These are phyloP conservation scores for Pseudopipra pipra DNA, from an alignment of 2,113 vertebrate species.

Conservation along the genomic window DNA sequence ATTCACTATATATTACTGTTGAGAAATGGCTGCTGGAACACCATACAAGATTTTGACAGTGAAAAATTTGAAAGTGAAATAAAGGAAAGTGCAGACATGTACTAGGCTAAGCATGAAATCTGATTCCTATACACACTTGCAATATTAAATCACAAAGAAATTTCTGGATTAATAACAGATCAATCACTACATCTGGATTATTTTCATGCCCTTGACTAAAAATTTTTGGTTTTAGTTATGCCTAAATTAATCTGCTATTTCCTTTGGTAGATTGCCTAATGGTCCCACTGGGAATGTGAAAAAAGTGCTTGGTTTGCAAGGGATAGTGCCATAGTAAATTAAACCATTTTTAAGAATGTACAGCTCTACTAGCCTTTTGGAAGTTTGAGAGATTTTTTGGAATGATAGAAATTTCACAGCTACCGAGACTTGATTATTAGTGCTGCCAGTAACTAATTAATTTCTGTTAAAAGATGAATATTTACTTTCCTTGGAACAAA, in stretches of 20 bases:
- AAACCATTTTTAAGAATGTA: background rate
- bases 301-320: background rate
- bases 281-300: background rate
- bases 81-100: background rate
- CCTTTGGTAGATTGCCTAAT: background rate
- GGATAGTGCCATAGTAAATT: background rate
- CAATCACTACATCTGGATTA: background rate
- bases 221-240: background rate
- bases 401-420: background rate
- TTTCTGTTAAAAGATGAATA: background rate
- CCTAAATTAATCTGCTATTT: background rate
- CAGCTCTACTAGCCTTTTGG: background rate
- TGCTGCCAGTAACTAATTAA: background rate
- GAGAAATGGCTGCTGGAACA: background rate
- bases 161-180: background rate
- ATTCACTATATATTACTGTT: background rate
- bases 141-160: background rate
- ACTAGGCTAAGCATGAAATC: background rate
- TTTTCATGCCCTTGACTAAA: background rate
- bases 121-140: background rate
- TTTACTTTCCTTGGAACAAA: background rate
- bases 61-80: background rate
- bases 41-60: background rate
- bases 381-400: background rate
- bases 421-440: background rate